Evolutionary conservation across 2,113 vertebrate genomes (phyloP).

Genomic region (Spermophilus dauricus): DNA sequence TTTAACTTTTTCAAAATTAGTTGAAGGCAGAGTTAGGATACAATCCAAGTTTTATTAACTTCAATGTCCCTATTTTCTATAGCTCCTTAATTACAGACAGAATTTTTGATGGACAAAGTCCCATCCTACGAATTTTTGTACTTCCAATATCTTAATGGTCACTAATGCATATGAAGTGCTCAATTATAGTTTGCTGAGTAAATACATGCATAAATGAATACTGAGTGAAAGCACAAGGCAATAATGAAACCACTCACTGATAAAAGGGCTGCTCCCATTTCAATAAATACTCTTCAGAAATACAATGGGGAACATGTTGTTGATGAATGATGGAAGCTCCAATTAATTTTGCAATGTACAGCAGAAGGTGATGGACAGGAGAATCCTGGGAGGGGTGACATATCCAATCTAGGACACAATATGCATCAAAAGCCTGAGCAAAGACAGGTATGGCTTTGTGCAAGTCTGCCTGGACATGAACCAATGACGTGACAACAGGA

Average conservation of each 20-base stretch:
- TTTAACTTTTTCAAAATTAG: neutral
- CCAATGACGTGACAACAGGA: neutral
- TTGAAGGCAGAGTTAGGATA: neutral
- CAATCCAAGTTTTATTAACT: conserved; percentile 25
- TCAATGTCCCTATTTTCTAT: neutral
- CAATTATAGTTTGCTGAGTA: neutral
- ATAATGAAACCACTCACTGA: neutral
- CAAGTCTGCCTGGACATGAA: neutral
- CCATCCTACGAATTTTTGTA: neutral
- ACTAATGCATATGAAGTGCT: neutral
- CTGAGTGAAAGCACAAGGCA: neutral
- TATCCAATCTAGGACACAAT: neutral
- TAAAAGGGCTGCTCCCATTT: neutral
- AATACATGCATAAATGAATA: neutral
- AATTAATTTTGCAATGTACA: neutral
- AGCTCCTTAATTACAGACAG: neutral
- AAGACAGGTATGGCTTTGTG: conserved; percentile 12
- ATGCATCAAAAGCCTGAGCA: neutral
- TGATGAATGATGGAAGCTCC: neutral
- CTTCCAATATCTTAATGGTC: neutral
- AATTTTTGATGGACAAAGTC: neutral
- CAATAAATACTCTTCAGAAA: neutral
- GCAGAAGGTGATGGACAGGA: neutral
- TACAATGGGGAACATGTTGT: neutral
- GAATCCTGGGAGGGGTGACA: neutral